These are phyloP conservation scores for Cosmopolites sordidus DNA, from an alignment of 2,888 invertebrate genomes.

Conservation along the genomic window DNA sequence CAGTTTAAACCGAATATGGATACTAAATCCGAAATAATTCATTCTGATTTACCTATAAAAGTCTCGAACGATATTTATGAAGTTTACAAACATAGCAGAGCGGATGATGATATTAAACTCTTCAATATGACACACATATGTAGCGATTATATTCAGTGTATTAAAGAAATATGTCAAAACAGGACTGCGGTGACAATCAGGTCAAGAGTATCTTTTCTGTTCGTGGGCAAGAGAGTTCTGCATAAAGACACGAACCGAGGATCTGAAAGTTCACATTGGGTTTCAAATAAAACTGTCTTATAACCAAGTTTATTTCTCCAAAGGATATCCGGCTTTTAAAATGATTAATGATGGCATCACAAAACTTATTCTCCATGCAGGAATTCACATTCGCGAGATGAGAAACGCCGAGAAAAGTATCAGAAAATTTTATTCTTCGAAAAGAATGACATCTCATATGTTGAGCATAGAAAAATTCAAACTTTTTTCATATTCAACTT, in stretches of 20 bases:
- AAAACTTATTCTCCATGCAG: background rate
- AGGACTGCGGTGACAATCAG: background rate
- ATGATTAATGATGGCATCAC: background rate
- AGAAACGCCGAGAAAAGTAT: background rate
- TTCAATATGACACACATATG: slow-evolving; percentile 1
- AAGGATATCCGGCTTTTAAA: slow-evolving; percentile 6
- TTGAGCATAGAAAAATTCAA: background rate
- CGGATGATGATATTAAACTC: background rate
- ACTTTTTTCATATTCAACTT: background rate
- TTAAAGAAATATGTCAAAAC: slow-evolving; percentile 2
- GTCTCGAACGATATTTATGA: background rate
- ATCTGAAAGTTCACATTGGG: slow-evolving; percentile 1
- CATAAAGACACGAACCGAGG: background rate
- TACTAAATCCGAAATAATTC: background rate
- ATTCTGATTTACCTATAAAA: background rate
- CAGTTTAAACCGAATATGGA: background rate
- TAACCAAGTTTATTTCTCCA: background rate
- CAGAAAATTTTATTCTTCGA: background rate
- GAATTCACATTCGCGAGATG: background rate
- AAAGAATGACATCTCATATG: background rate
- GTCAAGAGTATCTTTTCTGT: background rate
- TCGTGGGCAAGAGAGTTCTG: background rate
- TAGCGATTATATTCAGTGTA: background rate
- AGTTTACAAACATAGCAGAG: background rate
- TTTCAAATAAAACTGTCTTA: background rate